phyloP scores from a whole-genome alignment of 2,888 invertebrate genomes.

The Eupithecia dodoneata region DNA sequence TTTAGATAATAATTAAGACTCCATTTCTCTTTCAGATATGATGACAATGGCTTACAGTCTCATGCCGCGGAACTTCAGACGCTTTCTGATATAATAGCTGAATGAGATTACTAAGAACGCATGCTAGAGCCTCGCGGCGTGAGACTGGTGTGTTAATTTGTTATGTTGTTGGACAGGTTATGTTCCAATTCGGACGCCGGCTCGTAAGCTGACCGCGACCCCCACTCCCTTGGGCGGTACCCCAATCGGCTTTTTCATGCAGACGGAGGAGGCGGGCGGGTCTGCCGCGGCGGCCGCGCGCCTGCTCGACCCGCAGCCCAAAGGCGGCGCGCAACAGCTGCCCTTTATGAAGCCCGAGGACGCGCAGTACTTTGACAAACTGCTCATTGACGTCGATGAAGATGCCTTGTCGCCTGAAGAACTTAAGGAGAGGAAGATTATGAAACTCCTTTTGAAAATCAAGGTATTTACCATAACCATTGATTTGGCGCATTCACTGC shows the following conservation, averaged over 20 bases:
- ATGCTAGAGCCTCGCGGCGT: constrained; percentile 44
- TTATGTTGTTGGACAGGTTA: constrained; percentile 87
- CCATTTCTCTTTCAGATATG: constrained; percentile 82
- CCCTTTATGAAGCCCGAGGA: constrained; percentile 99
- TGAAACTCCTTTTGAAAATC: constrained; percentile 98
- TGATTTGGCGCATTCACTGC: neutral
- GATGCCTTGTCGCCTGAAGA: constrained; percentile 97
- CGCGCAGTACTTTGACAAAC: constrained; percentile 99
- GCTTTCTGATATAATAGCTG: constrained; percentile 59
- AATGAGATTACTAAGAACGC: constrained; percentile 45
- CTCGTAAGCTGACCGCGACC: constrained; percentile 98
- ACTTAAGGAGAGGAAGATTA: constrained; percentile 99
- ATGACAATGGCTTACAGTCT: constrained; percentile 75
- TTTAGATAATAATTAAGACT: constrained; percentile 66
- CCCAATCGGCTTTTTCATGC: constrained; percentile 97
- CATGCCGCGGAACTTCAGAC: constrained; percentile 71
- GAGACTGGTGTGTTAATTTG: constrained; percentile 52
- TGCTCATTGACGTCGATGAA: constrained; percentile 99
- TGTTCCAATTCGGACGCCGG: constrained; percentile 98
- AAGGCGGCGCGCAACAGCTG: constrained; percentile 91
- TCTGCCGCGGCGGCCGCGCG: constrained; percentile 92
- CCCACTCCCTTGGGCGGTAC: constrained; percentile 98
- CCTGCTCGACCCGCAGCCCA: constrained; percentile 97
- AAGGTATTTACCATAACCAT: constrained; percentile 81
- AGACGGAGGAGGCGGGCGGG: constrained; percentile 93